A percentile compares a stretch with the other conserved stretches of the same genome.
phyloP scores from a whole-genome alignment of 2,113 vertebrate genomes.

The Platichthys stellatus region DNA sequence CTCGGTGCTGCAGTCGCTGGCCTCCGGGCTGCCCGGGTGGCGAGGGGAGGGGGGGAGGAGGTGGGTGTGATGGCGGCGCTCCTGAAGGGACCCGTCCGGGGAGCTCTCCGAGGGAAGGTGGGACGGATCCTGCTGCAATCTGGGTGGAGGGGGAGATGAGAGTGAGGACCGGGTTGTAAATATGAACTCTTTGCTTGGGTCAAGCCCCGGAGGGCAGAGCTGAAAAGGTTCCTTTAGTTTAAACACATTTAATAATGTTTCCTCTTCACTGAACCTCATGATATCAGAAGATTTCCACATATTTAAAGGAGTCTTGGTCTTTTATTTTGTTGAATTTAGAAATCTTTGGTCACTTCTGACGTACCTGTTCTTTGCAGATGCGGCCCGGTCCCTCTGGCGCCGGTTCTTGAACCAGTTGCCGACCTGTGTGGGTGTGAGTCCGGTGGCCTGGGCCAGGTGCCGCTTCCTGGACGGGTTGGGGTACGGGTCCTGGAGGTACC shows the following conservation, averaged over 20 bases:
- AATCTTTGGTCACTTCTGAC: no score
- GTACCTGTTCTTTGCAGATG: conserved; percentile 86
- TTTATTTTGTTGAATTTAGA: no score
- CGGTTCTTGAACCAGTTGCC: conserved; percentile 89
- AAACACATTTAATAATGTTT: no score
- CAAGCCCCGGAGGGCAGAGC: no score
- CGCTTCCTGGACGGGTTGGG: conserved; percentile 85
- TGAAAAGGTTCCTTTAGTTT: no score
- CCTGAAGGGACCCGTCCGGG: conserved; percentile 67
- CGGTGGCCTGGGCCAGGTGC: conserved; percentile 85
- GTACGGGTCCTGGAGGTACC: conserved; percentile 87
- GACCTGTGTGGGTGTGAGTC: conserved; percentile 85
- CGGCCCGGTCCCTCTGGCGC: conserved; percentile 83
- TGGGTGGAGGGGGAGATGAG: conserved; percentile 40
- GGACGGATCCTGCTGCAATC: conserved; percentile 81
- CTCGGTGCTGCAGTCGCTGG: conserved; percentile 80
- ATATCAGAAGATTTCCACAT: no score
- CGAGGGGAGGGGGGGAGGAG: conserved; percentile 64
- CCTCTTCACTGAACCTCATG: no score
- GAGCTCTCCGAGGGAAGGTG: conserved; percentile 71
- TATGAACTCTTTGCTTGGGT: no score
- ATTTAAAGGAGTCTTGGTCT: no score
- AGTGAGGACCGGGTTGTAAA: not conserved
- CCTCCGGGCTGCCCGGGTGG: conserved; percentile 75
- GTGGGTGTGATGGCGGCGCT: conserved; percentile 66